phyloP scores from a whole-genome alignment of 1,140 invertebrate species.

The Cotesia glomerata region DNA sequence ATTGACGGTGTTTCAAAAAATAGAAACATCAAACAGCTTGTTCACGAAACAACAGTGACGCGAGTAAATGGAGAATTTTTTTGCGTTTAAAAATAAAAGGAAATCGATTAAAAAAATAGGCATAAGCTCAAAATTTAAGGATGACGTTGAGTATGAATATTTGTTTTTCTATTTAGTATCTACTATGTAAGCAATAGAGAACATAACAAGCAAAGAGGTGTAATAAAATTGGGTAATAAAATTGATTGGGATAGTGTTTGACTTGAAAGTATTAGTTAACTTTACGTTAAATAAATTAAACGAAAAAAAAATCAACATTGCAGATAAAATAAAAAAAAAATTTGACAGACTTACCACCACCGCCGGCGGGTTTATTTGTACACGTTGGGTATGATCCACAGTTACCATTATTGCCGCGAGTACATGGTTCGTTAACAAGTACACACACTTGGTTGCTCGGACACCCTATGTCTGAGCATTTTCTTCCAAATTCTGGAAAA shows the following conservation, averaged over 20 bases:
- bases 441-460: slow-evolving; percentile 73
- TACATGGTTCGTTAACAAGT: slow-evolving; percentile 75
- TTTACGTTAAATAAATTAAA: no score
- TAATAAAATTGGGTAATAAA: no score
- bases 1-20: neutral
- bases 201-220: no score
- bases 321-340: no score
- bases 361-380: slow-evolving; percentile 55
- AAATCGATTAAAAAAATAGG: neutral
- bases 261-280: no score
- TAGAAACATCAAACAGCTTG: neutral
- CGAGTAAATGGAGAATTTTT: neutral
- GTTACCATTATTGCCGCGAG: slow-evolving; percentile 58
- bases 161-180: no score
- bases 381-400: slow-evolving; percentile 75
- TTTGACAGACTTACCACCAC: slow-evolving; percentile 40
- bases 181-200: no score
- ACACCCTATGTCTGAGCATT: slow-evolving; percentile 78
- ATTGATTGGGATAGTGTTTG: no score
- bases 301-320: no score
- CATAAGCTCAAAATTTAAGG: neutral
- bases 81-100: neutral
- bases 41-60: neutral
- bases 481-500: slow-evolving; percentile 75
- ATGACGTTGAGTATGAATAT: no score